phyloP scores from a whole-genome alignment of 2,113 vertebrate species.

The Brienomyrus longianalis region DNA sequence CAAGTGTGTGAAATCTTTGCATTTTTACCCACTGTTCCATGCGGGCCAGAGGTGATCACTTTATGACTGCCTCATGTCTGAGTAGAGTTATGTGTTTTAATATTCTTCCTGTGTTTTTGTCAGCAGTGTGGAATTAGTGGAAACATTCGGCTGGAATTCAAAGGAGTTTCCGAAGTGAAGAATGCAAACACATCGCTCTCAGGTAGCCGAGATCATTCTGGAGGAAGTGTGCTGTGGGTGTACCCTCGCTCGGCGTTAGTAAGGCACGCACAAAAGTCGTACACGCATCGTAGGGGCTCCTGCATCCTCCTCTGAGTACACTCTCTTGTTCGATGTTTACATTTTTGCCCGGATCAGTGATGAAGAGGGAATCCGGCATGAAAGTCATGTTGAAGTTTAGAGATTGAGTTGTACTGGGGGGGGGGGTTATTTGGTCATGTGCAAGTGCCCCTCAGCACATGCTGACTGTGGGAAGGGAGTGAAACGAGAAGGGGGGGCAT shows the following conservation, averaged over 20 bases:
- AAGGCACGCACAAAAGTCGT: background rate
- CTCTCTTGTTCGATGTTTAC: background rate
- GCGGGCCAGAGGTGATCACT: background rate
- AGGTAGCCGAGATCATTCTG: background rate
- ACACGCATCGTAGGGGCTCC: background rate
- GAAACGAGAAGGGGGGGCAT: conserved; percentile 27
- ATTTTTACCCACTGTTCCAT: background rate
- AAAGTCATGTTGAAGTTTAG: conserved; percentile 56
- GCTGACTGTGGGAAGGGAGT: conserved; percentile 54
- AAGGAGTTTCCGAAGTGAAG: background rate
- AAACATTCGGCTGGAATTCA: background rate
- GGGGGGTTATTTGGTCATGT: conserved; percentile 14
- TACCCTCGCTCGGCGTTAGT: background rate
- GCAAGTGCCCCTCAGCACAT: background rate
- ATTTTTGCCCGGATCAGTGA: background rate
- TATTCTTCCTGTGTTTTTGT: background rate
- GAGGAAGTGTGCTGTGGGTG: background rate
- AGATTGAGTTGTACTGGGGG: conserved; percentile 59
- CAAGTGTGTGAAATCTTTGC: background rate
- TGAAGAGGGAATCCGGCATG: conserved; percentile 42
- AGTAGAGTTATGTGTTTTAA: background rate
- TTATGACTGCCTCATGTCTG: background rate
- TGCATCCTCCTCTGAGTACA: background rate
- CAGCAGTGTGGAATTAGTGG: background rate
- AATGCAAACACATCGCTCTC: background rate